These are phyloP conservation scores for Dione juno DNA, from an alignment of 2,888 invertebrate species.

Conservation along the genomic window DNA sequence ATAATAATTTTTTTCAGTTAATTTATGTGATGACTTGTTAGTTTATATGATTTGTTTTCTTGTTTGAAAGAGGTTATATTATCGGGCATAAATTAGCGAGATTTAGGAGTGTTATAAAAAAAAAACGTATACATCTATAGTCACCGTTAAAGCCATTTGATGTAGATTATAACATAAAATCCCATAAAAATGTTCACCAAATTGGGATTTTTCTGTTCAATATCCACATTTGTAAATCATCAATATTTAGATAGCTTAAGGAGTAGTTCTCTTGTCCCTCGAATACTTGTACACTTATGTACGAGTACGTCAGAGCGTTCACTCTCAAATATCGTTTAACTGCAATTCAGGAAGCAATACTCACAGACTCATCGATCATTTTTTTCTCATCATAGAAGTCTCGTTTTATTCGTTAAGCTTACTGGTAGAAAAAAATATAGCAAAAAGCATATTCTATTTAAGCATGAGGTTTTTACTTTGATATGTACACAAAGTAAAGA, in stretches of 20 bases:
- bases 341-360: conserved; percentile 6
- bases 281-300: background rate
- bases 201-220: background rate
- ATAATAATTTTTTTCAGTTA: no score
- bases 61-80: no score
- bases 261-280: background rate
- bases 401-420: conserved; percentile 7
- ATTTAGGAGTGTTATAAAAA: no score
- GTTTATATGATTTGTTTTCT: no score
- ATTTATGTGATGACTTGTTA: no score
- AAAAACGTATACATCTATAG: no score
- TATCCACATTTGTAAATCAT: background rate
- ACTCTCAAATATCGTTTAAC: conserved; percentile 10
- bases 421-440: background rate
- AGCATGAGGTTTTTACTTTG: no score
- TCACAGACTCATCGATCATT: conserved; percentile 8
- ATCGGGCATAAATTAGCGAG: no score
- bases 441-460: background rate
- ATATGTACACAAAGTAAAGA: no score
- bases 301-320: background rate
- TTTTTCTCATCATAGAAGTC: background rate
- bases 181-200: background rate
- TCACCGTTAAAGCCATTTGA: no score
- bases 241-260: conserved; percentile 13
- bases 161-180: background rate